Base-by-base conservation (phyloP, 2,113 vertebrate species). In the Passerina amoena region DNA sequence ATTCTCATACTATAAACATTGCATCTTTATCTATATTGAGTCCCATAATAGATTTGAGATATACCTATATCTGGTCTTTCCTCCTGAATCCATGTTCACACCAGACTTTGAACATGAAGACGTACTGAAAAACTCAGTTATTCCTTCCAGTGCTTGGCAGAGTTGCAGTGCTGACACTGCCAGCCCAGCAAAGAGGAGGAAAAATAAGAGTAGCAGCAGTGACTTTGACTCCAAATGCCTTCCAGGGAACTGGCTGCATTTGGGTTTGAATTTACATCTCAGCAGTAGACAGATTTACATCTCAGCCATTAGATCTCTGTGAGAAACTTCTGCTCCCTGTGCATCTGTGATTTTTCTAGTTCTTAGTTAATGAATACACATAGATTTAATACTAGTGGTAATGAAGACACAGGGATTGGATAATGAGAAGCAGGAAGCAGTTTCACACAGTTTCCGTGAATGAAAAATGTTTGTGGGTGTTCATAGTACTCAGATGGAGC, bases 211-310 rank as follows among this genome's bases (percentile, higher is more conserved):
- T 82, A 92, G 14, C 44, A 60, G 45, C 27, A 70, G 37, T 22
- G 6, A 10, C 38, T 87, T 88, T 47, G 38, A 82, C 42, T 96
- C 53, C 81, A 96, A 90, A 91, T 89, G 70, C 83, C 81, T 91
- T 93, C 56, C 33, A 78, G 92, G 61, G 48, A 89, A 75, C 72
- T 95, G 87, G 42, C 64, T 79, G 48, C 31, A 35, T 27, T 94
- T 82, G 24, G 30, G 48, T 90, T 89, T 94, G 86, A 90, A 92
- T 97, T 94, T 95, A 77, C 79, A 88, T 88, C 64, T 91, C 73
- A 92, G 51, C 47, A 57, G 79, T 54, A 88, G 86, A 37, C 42
- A 72, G 44, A 96, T 96, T 97, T 96, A 63, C 72, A 82, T 90
- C 85, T 85, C 65, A 82, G 54, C 65, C 30, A 25, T 94, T 88